Percentiles rank a stretch among this genome's conserved stretches.
Conservation (phyloP, 1,140 invertebrate species). For the Pseudomyrmex cubaensis region DNA sequence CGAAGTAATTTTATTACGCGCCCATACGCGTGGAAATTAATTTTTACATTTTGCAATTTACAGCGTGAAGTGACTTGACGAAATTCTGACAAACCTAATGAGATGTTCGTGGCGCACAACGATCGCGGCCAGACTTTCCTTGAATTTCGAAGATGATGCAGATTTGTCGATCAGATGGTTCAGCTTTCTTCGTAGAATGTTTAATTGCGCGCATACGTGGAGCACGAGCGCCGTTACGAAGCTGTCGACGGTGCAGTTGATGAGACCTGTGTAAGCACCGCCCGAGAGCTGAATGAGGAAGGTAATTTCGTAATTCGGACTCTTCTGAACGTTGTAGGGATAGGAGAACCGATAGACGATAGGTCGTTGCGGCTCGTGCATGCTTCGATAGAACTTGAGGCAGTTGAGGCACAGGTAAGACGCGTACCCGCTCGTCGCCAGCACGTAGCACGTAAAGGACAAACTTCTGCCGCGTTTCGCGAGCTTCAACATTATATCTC, state of each 20-base stretch:
- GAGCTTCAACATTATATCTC: constrained; percentile 19
- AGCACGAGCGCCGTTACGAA: constrained; percentile 69
- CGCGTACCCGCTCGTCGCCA: rapidly evolving
- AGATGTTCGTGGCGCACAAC: constrained; percentile 68
- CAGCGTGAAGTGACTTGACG: neutral
- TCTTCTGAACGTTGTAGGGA: constrained; percentile 82
- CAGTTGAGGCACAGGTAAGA: neutral
- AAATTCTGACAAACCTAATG: constrained; percentile 51
- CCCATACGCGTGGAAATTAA: too few relatives aligned
- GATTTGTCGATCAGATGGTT: constrained; percentile 20
- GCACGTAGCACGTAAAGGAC: neutral
- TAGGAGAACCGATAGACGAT: neutral
- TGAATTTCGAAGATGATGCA: constrained; percentile 12
- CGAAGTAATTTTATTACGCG: too few relatives aligned
- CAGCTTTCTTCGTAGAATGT: constrained; percentile 50
- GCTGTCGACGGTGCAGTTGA: constrained; percentile 43
- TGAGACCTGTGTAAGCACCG: neutral
- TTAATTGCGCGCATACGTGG: constrained; percentile 69
- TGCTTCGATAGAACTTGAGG: neutral
- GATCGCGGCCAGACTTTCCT: constrained; percentile 38
- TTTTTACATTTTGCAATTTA: neutral
- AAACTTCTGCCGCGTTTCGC: constrained; percentile 1
- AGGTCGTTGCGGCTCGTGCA: neutral
- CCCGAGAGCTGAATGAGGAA: constrained; percentile 79
- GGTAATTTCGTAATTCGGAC: constrained; percentile 83